phyloP scores from a whole-genome alignment of 2,113 vertebrate genomes.

The Dicerorhinus sumatrensis region DNA sequence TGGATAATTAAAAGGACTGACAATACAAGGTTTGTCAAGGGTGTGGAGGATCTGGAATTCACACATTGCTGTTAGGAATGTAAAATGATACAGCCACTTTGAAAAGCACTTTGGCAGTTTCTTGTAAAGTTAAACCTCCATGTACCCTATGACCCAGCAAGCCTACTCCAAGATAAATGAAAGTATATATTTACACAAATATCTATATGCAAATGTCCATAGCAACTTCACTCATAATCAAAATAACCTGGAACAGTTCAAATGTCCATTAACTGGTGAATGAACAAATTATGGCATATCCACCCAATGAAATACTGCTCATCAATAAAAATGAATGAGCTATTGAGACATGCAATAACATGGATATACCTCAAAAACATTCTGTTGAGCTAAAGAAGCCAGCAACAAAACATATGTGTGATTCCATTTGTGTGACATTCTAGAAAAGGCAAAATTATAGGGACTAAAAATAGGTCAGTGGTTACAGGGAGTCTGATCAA shows the following conservation, averaged over 20 bases:
- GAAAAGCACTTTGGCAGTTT: not conserved
- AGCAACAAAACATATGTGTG: not conserved
- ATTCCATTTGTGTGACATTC: not conserved
- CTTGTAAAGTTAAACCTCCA: not conserved
- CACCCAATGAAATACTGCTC: not conserved
- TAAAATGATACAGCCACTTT: not conserved
- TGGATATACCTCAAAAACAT: not conserved
- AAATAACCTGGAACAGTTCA: not conserved
- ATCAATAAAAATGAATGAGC: not conserved
- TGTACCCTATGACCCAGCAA: not conserved
- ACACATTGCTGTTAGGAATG: not conserved
- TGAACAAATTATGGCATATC: not conserved
- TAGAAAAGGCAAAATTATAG: not conserved
- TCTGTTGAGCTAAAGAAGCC: not conserved
- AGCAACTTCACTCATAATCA: not conserved
- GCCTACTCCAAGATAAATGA: not conserved
- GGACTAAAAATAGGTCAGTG: not conserved
- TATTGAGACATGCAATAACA: not conserved
- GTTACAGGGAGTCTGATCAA: not conserved
- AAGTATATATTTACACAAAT: not conserved
- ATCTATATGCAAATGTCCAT: not conserved
- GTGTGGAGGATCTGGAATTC: not conserved
- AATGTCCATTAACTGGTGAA: not conserved
- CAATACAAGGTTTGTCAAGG: not conserved
- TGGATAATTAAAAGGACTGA: not conserved